Conservation (phyloP, 1,140 invertebrate species). For the Drosophila carrolli region DNA sequence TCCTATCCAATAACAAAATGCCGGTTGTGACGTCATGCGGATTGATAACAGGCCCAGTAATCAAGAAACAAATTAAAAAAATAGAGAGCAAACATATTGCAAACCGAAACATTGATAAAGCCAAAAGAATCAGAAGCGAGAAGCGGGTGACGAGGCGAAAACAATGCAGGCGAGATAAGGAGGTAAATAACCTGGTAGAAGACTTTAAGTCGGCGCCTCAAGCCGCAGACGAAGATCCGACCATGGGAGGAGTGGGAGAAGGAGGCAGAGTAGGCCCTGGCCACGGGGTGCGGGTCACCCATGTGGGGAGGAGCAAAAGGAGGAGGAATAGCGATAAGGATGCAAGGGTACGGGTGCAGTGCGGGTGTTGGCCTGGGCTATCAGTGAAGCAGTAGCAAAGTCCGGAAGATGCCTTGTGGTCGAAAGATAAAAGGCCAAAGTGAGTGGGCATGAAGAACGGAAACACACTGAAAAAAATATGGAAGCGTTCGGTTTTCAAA, state of each 20-base stretch:
- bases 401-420: constrained; percentile 64
- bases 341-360: constrained; percentile 42
- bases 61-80: constrained; percentile 14
- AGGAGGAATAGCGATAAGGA: constrained; percentile 55
- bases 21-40: constrained; percentile 58
- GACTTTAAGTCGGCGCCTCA: constrained; percentile 67
- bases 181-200: constrained; percentile 71
- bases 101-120: constrained; percentile 60
- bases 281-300: constrained; percentile 27
- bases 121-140: constrained; percentile 19
- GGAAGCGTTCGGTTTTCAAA: no score
- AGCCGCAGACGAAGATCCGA: constrained; percentile 1
- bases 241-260: background rate
- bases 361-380: constrained; percentile 38
- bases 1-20: constrained; percentile 33
- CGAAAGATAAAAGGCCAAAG: constrained; percentile 58
- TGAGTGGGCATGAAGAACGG: background rate
- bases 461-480: constrained; percentile 5
- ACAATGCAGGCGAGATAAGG: constrained; percentile 72
- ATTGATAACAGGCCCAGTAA: constrained; percentile 43
- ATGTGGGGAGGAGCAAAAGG: constrained; percentile 32
- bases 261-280: constrained; percentile 11
- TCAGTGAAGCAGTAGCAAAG: constrained; percentile 40
- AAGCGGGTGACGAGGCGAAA: constrained; percentile 9
- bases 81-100: constrained; percentile 59